These are phyloP conservation scores for Cheirogaleus major DNA, from an alignment of 2,797 vertebrate genomes.

Conservation along the genomic window DNA sequence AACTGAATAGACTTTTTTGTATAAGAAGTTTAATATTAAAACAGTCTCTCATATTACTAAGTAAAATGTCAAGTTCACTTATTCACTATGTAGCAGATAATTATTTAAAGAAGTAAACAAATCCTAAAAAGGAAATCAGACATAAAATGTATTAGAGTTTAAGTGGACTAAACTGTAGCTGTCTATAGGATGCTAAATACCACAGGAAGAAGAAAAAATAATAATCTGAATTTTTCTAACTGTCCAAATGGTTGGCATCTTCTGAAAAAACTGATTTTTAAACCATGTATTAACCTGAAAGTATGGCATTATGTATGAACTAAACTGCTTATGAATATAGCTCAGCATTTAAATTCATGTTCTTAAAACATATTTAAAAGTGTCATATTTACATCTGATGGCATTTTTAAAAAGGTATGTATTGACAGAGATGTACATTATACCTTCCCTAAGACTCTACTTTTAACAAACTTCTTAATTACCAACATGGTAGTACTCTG, in stretches of 20 bases:
- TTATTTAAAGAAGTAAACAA: constrained; percentile 15
- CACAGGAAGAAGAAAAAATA: background rate
- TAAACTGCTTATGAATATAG: background rate
- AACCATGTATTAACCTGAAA: background rate
- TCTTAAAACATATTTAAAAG: constrained; percentile 25
- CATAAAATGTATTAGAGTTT: background rate
- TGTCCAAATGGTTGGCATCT: background rate
- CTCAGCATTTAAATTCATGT: constrained; percentile 40
- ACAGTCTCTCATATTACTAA: background rate
- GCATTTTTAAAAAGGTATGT: constrained; percentile 23
- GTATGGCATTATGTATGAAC: background rate
- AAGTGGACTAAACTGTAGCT: constrained; percentile 3
- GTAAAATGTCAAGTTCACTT: constrained; percentile 32
- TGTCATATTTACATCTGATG: constrained; percentile 15
- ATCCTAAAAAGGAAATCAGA: constrained; percentile 43
- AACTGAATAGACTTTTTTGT: background rate
- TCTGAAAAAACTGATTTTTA: constrained; percentile 22
- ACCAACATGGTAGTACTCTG: background rate
- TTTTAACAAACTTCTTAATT: constrained; percentile 37
- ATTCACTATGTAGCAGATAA: constrained; percentile 3
- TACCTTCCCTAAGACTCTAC: background rate
- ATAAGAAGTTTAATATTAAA: constrained; percentile 25
- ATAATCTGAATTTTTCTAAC: constrained; percentile 25
- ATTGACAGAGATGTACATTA: background rate
- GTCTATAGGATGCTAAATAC: constrained; percentile 4